phyloP scores from a whole-genome alignment of 1,140 invertebrate genomes.

The Metopolophium dirhodum region DNA sequence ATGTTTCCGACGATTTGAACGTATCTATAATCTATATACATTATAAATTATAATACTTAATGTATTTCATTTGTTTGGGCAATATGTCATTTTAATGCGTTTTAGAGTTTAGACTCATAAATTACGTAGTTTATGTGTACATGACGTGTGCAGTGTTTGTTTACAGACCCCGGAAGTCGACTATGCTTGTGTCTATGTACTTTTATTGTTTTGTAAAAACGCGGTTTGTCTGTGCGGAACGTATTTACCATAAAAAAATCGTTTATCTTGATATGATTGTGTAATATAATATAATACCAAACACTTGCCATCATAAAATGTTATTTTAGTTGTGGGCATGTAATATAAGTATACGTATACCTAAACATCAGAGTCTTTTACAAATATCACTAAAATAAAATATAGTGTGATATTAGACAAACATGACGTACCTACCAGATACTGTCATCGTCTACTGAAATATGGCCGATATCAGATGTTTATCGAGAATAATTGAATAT shows the following conservation, averaged over 20 bases:
- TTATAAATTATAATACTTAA: neutral
- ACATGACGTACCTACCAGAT: neutral
- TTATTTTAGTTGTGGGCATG: neutral
- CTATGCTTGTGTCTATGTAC: neutral
- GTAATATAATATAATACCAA: neutral
- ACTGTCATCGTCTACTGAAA: neutral
- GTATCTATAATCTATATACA: neutral
- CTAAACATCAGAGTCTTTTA: neutral
- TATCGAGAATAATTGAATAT: constrained; percentile 10
- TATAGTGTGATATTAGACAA: neutral
- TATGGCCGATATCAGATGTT: neutral
- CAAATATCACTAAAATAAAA: neutral
- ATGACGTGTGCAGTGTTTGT: neutral
- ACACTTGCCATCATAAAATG: neutral
- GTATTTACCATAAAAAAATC: neutral
- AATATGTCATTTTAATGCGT: constrained; percentile 2
- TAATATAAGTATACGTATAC: neutral
- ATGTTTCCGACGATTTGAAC: neutral
- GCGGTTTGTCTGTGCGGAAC: neutral
- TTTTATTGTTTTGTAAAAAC: neutral
- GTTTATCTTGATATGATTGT: neutral
- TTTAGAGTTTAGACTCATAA: neutral
- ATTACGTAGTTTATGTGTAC: neutral
- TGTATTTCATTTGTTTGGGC: neutral
- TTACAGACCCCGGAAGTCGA: neutral